Evolutionary conservation across 2,797 vertebrate species (phyloP).

Genomic region (Salmo trutta): DNA sequence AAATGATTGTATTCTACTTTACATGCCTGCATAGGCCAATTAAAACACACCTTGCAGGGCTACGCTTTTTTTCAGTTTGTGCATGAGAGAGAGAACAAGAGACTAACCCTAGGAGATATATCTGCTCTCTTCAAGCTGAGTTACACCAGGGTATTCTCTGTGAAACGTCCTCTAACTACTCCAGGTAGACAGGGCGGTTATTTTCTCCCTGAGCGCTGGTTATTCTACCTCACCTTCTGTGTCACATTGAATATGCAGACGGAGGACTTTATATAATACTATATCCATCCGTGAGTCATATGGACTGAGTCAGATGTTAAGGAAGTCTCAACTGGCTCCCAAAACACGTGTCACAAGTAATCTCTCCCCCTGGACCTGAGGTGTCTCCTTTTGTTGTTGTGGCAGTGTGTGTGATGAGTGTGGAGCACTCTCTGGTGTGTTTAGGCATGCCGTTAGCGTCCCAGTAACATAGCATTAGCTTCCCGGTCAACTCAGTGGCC

Average conservation of each 20-base stretch:
- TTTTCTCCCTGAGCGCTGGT: slow-evolving; percentile 59
- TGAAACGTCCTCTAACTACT: slow-evolving; percentile 42
- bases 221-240: slow-evolving; percentile 69
- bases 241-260: slow-evolving; percentile 63
- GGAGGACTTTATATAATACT: slow-evolving; percentile 47
- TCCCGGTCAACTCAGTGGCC: slow-evolving; percentile 65
- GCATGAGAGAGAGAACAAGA: slow-evolving; percentile 29
- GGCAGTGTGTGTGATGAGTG: slow-evolving; percentile 65
- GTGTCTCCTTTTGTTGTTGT: slow-evolving; percentile 70
- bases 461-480: slow-evolving; percentile 73
- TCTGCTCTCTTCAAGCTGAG: slow-evolving; percentile 56
- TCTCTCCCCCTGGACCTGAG: slow-evolving; percentile 66
- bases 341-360: slow-evolving; percentile 76
- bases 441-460: slow-evolving; percentile 74
- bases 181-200: slow-evolving; percentile 42
- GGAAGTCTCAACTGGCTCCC: slow-evolving; percentile 71
- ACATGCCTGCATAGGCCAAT: neutral
- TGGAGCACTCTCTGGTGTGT: slow-evolving; percentile 63
- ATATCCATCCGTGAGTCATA: slow-evolving; percentile 61
- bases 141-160: slow-evolving; percentile 33
- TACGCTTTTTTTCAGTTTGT: neutral
- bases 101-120: slow-evolving; percentile 45
- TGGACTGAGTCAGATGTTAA: slow-evolving; percentile 64
- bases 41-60: neutral
- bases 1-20: neutral